Conservation (phyloP, 2,888 invertebrate species). For the Drosophila bunnanda region DNA sequence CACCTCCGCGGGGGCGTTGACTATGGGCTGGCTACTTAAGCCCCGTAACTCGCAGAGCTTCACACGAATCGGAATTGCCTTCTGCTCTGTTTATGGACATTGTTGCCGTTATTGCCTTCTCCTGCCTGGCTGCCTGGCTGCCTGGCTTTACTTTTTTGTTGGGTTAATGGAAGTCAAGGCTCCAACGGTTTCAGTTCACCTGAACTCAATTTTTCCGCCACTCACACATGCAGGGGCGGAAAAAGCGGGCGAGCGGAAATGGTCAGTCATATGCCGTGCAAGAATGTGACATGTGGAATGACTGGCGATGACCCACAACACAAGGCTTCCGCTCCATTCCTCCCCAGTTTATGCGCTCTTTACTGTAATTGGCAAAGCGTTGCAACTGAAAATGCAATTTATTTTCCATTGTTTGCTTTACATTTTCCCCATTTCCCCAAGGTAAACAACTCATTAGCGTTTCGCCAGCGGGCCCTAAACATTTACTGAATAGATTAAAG, state of each 20-base stretch:
- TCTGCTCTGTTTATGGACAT: constrained; percentile 58
- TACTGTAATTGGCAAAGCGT: constrained; percentile 49
- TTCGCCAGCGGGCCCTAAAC: neutral
- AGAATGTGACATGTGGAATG: constrained; percentile 49
- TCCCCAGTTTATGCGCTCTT: constrained; percentile 49
- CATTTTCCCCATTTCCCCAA: constrained; percentile 16
- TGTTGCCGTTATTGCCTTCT: constrained; percentile 39
- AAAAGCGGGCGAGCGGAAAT: constrained; percentile 38
- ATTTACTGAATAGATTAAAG: neutral
- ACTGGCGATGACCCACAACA: constrained; percentile 40
- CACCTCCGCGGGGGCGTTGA: constrained; percentile 44
- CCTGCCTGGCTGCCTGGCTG: no score
- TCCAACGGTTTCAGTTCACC: constrained; percentile 22
- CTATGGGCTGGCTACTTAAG: constrained; percentile 63
- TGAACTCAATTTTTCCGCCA: constrained; percentile 42
- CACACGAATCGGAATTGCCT: constrained; percentile 66
- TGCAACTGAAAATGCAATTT: constrained; percentile 33
- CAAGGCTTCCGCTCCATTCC: constrained; percentile 24
- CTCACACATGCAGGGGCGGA: constrained; percentile 27
- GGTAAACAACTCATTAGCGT: constrained; percentile 35
- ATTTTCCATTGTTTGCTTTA: constrained; percentile 12
- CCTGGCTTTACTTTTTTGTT: constrained; percentile 26
- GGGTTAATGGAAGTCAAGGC: constrained; percentile 52
- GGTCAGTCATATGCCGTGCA: constrained; percentile 55
- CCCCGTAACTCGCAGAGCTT: constrained; percentile 60